Conservation (phyloP, 2,113 vertebrate species). For the Seriola rivoliana region DNA sequence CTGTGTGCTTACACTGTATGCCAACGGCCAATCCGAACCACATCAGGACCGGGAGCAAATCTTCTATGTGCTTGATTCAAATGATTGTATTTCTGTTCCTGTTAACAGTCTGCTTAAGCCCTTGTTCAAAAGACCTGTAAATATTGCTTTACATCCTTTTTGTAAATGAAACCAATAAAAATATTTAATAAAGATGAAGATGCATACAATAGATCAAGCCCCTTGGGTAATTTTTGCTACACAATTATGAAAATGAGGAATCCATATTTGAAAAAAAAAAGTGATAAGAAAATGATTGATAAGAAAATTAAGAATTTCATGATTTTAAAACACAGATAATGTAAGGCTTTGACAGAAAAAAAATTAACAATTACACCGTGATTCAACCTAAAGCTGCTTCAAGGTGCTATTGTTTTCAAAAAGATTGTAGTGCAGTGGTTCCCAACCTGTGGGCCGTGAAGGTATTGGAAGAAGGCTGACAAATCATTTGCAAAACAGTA, state of each 20-base stretch:
- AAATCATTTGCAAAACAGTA: no score
- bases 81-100: constrained; percentile 81
- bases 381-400: not conserved
- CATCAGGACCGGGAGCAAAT: constrained; percentile 34
- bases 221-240: not conserved
- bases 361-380: no score
- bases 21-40: constrained; percentile 22
- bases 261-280: no score
- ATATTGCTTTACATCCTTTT: constrained; percentile 74
- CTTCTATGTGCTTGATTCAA: constrained; percentile 66
- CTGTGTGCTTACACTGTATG: constrained; percentile 59
- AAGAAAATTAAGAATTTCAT: not conserved
- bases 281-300: not conserved
- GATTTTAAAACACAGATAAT: not conserved
- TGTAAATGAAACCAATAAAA: constrained; percentile 75
- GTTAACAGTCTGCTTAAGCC: constrained; percentile 64
- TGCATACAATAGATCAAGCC: not conserved
- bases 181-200: constrained; percentile 73
- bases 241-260: not conserved
- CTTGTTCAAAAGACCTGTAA: constrained; percentile 74
- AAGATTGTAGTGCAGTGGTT: not conserved
- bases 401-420: not conserved
- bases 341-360: constrained; percentile 1
- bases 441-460: no score
- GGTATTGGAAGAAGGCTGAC: no score